Evolutionary conservation across 2,113 vertebrate species (phyloP).

Genomic region (Nematolebias whitei): DNA sequence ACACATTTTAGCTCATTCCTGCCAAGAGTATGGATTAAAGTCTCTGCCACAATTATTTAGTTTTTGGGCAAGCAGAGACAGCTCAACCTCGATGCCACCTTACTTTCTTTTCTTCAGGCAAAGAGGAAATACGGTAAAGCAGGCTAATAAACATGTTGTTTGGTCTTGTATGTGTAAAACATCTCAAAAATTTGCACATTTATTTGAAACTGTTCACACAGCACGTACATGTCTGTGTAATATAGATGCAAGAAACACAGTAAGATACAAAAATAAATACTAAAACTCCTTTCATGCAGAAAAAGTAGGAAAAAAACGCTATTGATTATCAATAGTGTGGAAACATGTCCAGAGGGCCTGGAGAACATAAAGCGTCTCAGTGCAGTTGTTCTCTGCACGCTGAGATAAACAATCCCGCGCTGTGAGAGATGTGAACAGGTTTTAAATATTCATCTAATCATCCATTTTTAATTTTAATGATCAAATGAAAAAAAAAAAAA

Average conservation of each 20-base stretch:
- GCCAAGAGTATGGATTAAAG: slow-evolving; percentile 8
- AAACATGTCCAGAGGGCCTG: slow-evolving; percentile 51
- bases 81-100: slow-evolving; percentile 1
- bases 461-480: slow-evolving; percentile 39
- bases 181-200: slow-evolving; percentile 1
- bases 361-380: slow-evolving; percentile 29
- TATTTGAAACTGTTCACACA: neutral
- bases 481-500: slow-evolving; percentile 22
- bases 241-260: neutral
- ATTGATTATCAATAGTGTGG: slow-evolving; percentile 62
- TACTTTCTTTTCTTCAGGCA: slow-evolving; percentile 16
- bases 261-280: slow-evolving; percentile 5
- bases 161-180: neutral
- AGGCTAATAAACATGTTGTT: neutral
- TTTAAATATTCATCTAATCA: slow-evolving; percentile 49
- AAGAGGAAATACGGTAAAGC: slow-evolving; percentile 1
- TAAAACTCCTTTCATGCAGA: slow-evolving; percentile 41
- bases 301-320: slow-evolving; percentile 38
- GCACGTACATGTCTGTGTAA: neutral
- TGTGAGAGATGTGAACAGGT: slow-evolving; percentile 17
- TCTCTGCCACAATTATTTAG: slow-evolving; percentile 11
- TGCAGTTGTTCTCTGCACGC: slow-evolving; percentile 7
- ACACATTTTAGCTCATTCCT: slow-evolving; percentile 5
- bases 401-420: slow-evolving; percentile 52
- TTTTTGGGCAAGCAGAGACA: slow-evolving; percentile 4